A percentile compares a stretch with the other conserved stretches of the same genome.
phyloP scores from a whole-genome alignment of 2,113 vertebrate genomes.

The Colossoma macropomum region DNA sequence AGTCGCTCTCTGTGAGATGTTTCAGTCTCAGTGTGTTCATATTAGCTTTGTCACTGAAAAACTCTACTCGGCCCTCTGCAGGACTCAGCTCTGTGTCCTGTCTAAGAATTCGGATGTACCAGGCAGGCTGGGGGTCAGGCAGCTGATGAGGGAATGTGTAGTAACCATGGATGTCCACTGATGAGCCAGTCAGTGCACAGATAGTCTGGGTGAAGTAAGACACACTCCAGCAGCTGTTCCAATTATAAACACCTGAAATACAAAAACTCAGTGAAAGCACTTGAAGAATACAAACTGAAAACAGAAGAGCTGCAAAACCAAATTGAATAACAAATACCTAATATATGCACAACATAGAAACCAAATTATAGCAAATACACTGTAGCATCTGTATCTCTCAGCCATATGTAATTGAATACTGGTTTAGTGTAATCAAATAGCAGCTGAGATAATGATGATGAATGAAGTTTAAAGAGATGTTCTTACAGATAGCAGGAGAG shows the following conservation, averaged over 20 bases:
- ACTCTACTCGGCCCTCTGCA: not conserved
- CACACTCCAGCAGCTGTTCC: slow-evolving; percentile 17
- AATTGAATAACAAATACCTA: no score
- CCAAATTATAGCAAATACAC: no score
- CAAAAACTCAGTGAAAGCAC: not conserved
- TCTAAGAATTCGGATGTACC: not conserved
- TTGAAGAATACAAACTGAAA: no score
- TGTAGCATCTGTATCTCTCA: not conserved
- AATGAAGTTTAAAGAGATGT: not conserved
- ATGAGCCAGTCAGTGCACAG: slow-evolving; percentile 33
- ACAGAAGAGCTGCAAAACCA: no score
- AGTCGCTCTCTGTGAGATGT: not conserved
- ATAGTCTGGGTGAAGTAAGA: slow-evolving; percentile 9
- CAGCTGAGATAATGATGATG: not conserved
- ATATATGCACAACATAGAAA: no score
- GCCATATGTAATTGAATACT: not conserved
- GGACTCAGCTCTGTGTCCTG: not conserved
- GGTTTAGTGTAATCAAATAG: not conserved
- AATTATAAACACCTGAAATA: slow-evolving; percentile 4
- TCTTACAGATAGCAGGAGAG: slow-evolving; percentile 42
- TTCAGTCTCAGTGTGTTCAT: slow-evolving; percentile 25
- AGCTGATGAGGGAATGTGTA: not conserved
- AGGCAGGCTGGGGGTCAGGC: not conserved
- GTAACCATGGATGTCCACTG: slow-evolving; percentile 27
- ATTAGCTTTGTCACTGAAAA: not conserved